Base-by-base conservation (phyloP, 2,113 vertebrate species). In the Psilopogon haemacephalus region DNA sequence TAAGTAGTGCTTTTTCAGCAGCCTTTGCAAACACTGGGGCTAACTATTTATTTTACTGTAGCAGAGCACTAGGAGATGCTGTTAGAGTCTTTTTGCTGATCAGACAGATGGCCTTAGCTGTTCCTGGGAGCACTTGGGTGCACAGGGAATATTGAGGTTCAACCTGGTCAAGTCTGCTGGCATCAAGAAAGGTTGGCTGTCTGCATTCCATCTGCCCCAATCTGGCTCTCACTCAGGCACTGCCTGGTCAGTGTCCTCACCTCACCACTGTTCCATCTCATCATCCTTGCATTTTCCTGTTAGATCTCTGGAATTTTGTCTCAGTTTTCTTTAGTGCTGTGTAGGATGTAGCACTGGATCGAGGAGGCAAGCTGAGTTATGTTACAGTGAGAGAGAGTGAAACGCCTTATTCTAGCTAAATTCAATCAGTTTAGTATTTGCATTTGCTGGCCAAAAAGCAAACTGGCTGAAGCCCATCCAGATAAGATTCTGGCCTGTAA, bases 251-350 rank as follows among this genome's bases (percentile, higher is more conserved):
- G 28, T 30, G 54, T 55, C 54, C 28, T 55, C 46, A 18, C 32
- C 28, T 1, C 33, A 8, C 26, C 1, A 1, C 38, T 37, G 30
- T 26, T 12, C 28, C 4, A 6, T 1, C 21, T 9, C 52, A 37
- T 55, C 24, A 18, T 50, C 44, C 42, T 19, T 54, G 27, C 17
- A 3, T 15, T 40, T 73, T 15, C 11, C 15, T 11, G 7, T 6
- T 7, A 4, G 42, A 12, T 38, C 55, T 75, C 63, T 48, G 62
- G 48, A 42, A 12, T 30, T 15, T 33, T 48, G 42, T 48, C 23
- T 16, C 58, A 10, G 5, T 46, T 15, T 24, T 63, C 42, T 58
- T 60, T 5, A 5, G 81, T 1, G 23, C 42, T 59, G 19, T 2
- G 32, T 6, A 12, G 33, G 38, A n/a, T 5, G 35, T n/a, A 48